A percentile compares a stretch with the other conserved stretches of the same genome.
Evolutionary conservation across 2,888 invertebrate species (phyloP).

Genomic region (Clivina fossor): DNA sequence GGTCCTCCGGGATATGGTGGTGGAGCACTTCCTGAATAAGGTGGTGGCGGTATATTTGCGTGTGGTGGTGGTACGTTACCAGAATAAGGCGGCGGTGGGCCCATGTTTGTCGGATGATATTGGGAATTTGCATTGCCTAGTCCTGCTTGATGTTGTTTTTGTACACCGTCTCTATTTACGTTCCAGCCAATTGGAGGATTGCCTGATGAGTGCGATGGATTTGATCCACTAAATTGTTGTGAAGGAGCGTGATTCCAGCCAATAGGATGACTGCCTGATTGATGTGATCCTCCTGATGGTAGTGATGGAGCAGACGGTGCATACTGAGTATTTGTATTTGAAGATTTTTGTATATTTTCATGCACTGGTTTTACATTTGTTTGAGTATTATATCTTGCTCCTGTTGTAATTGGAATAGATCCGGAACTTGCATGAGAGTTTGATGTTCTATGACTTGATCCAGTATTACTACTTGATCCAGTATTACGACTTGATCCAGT

Average conservation of each 20-base stretch:
- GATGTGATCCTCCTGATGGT: neutral
- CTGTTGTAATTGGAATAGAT: neutral
- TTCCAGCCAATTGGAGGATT: neutral
- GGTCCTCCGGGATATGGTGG: neutral
- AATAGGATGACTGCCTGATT: slow-evolving; percentile 11
- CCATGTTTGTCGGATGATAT: no score
- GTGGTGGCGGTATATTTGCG: slow-evolving; percentile 4
- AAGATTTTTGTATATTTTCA: neutral
- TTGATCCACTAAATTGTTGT: no score
- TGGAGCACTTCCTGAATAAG: slow-evolving; percentile 6
- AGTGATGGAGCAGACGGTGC: slow-evolving; percentile 14
- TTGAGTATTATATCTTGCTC: neutral
- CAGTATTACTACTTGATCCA: neutral
- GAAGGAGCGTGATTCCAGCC: no score
- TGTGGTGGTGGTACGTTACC: neutral
- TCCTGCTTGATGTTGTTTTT: slow-evolving; percentile 4
- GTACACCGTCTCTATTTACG: neutral
- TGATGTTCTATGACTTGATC: neutral
- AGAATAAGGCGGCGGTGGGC: slow-evolving; percentile 12
- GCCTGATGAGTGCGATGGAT: no score
- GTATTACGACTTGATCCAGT: neutral
- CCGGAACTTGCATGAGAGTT: neutral
- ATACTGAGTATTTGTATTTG: neutral
- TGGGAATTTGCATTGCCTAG: neutral
- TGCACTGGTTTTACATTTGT: neutral